Conservation (phyloP, 2,888 invertebrate genomes). For the Luperina nickerlii region DNA sequence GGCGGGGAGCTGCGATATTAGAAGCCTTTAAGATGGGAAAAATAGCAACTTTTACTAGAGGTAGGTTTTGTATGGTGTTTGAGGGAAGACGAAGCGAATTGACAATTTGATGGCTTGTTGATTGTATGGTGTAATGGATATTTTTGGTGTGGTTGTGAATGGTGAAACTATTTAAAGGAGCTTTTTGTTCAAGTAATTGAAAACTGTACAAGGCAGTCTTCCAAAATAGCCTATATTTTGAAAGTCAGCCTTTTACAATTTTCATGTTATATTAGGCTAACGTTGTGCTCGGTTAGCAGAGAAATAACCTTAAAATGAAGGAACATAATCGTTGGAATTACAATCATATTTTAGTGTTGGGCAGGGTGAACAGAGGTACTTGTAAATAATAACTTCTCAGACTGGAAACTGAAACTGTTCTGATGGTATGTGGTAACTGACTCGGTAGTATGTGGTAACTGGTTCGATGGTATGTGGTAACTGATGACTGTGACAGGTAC, state of each 20-base stretch:
- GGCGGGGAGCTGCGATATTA: conserved; percentile 86
- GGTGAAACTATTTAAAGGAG: not conserved
- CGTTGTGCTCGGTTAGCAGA: not conserved
- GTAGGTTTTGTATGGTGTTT: conserved; percentile 72
- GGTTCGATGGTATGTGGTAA: too few relatives aligned
- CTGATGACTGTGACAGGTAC: too few relatives aligned
- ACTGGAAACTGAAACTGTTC: too few relatives aligned
- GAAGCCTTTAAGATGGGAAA: conserved; percentile 89
- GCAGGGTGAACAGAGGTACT: too few relatives aligned
- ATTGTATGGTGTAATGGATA: not conserved
- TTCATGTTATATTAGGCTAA: not conserved
- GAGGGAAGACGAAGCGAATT: conserved; percentile 34
- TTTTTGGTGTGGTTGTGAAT: not conserved
- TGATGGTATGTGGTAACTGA: too few relatives aligned
- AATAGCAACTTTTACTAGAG: conserved; percentile 88
- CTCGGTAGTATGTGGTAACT: too few relatives aligned
- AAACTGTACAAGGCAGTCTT: not conserved
- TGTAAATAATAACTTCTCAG: too few relatives aligned
- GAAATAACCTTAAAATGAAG: not conserved
- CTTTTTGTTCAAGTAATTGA: not conserved
- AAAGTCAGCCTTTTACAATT: too few relatives aligned
- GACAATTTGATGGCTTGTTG: conserved; percentile 18
- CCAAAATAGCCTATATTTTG: not conserved
- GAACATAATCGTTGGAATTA: not conserved
- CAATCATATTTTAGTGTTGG: not conserved